Percentiles rank a stretch among this genome's conserved stretches.
phyloP scores from a whole-genome alignment of 2,888 invertebrate species.

The Drosophila helvetica region DNA sequence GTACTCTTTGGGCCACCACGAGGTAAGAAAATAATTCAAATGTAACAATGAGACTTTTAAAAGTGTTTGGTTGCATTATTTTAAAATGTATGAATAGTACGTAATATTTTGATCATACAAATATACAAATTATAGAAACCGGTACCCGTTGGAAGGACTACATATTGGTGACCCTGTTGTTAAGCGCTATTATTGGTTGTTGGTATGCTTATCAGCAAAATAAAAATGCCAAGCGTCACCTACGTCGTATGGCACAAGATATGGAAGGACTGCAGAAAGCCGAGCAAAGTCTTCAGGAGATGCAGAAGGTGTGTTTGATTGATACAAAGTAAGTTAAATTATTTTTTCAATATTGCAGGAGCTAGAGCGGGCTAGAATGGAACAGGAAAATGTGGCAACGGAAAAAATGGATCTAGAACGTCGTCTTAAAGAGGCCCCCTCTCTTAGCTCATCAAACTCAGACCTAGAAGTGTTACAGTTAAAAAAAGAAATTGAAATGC shows the following conservation, averaged over 20 bases:
- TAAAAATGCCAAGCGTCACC: slow-evolving; percentile 92
- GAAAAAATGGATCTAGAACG: slow-evolving; percentile 93
- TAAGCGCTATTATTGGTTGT: slow-evolving; percentile 93
- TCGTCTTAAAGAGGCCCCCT: slow-evolving; percentile 90
- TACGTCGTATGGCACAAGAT: slow-evolving; percentile 96
- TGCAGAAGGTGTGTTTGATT: slow-evolving; percentile 87
- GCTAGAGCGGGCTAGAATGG: slow-evolving; percentile 92
- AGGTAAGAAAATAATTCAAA: slow-evolving; percentile 86
- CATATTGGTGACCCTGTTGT: slow-evolving; percentile 91
- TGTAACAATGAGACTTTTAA: no score
- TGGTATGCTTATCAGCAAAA: slow-evolving; percentile 97
- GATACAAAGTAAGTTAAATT: background rate
- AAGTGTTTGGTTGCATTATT: no score
- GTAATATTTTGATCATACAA: background rate
- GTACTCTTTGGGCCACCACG: slow-evolving; percentile 99
- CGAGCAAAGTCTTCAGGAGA: slow-evolving; percentile 92
- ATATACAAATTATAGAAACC: slow-evolving; percentile 85
- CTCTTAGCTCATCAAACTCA: slow-evolving; percentile 90
- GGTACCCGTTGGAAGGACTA: slow-evolving; percentile 95
- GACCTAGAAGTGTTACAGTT: slow-evolving; percentile 92
- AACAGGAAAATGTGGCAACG: slow-evolving; percentile 91
- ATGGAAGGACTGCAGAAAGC: slow-evolving; percentile 96
- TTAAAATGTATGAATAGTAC: no score
- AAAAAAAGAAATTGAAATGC: slow-evolving; percentile 93
- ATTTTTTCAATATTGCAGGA: slow-evolving; percentile 80